Base-by-base conservation (phyloP, 2,113 vertebrate species). In the Labeo catla region DNA sequence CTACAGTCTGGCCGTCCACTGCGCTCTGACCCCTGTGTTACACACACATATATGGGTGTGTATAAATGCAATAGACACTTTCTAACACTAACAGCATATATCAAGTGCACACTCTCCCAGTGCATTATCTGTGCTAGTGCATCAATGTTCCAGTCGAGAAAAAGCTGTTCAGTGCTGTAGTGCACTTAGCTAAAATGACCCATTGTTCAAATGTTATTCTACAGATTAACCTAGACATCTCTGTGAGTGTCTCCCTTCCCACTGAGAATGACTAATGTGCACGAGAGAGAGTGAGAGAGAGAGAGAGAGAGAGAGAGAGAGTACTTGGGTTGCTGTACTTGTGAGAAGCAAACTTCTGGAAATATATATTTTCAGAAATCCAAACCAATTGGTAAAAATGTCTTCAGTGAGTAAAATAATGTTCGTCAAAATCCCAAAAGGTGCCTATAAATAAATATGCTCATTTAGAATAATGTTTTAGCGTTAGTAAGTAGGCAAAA, bases 121-220 rank as follows among this genome's bases (percentile, higher is more conserved):
- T 4, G 4, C 23, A 11, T 23, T 45, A 50, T 59, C 76, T 79
- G 54, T 39, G 54, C 36, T 39, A 7, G 52, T 78, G 50, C 54
- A 59, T 9, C 76, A 54, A 28, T 13, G 34, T 79, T 34, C 50
- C 76, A 61, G 76, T 39, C 16, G 59, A 43, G 16, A 79, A 79
- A 76, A 77, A 28, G 47, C 45, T 57, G 76, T 77, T 77, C 76
- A 57, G 50, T 77, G 28, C 76, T 77, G 15, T 54, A 77, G 50
- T 77, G 76, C 76, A 77, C 76, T 77, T 77, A 54, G 50, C 76
- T 77, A 77, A 77, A 77, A 77, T 54, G 28, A 57, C 76, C 76
- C 50, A 57, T 77, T 77, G 76, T 77, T 77, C 76, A 77, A 52
- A 39, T 77, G 76, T 54, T 77, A 77, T 77, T 77, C 50, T 77